A percentile compares a stretch with the other conserved stretches of the same genome.
phyloP scores from a whole-genome alignment of 2,797 vertebrate genomes.

The Mycteria americana region DNA sequence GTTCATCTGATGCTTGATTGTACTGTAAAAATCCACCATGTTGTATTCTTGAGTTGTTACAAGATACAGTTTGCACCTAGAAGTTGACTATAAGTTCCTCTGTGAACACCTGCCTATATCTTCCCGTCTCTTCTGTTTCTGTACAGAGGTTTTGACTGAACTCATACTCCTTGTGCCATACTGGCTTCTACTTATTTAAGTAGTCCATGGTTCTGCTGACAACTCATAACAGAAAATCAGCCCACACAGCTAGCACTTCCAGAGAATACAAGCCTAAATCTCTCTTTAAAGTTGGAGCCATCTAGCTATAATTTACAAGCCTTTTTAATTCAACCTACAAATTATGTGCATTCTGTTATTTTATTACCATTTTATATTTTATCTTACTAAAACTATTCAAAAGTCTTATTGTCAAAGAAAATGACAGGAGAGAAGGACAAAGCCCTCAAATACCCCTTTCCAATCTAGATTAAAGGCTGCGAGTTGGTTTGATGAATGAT shows the following conservation, averaged over 20 bases:
- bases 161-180: not conserved
- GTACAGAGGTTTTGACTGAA: not conserved
- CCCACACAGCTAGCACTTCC: not conserved
- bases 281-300: not conserved
- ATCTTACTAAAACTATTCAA: not conserved
- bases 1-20: not conserved
- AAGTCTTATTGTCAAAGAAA: not conserved
- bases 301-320: not conserved
- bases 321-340: not conserved
- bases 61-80: not conserved
- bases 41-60: not conserved
- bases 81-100: not conserved
- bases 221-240: not conserved
- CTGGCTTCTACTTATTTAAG: not conserved
- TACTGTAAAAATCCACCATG: not conserved
- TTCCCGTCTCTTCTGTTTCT: not conserved
- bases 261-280: not conserved
- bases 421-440: not conserved
- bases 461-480: not conserved
- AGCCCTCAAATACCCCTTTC: not conserved
- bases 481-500: not conserved
- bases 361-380: not conserved
- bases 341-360: not conserved
- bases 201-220: not conserved
- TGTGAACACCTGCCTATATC: not conserved